Percentiles rank a stretch among this genome's conserved stretches.
These are phyloP conservation scores for Tanytarsus gracilentus DNA, from an alignment of 2,888 invertebrate species.

Conservation along the genomic window DNA sequence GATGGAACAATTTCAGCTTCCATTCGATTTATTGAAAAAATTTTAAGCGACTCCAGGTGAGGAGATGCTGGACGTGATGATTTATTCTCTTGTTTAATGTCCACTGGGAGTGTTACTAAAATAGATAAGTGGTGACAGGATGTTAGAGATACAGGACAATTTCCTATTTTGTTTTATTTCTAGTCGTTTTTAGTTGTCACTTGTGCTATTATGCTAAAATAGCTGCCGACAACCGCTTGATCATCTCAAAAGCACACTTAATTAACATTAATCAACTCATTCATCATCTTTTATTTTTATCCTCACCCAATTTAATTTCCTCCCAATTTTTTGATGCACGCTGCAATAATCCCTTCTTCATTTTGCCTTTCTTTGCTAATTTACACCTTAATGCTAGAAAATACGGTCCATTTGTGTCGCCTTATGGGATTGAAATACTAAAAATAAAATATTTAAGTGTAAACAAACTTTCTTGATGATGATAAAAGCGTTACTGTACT, in stretches of 20 bases:
- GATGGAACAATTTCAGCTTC: not conserved
- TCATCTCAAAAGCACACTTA: too few relatives aligned
- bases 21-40: not conserved
- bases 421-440: not conserved
- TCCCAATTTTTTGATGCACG: slow-evolving; percentile 20
- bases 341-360: slow-evolving; percentile 22
- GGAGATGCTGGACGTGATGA: too few relatives aligned
- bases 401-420: not conserved
- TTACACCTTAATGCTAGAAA: not conserved
- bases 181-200: too few relatives aligned
- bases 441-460: not conserved
- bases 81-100: not conserved
- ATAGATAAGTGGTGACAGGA: too few relatives aligned
- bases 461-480: not conserved
- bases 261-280: too few relatives aligned
- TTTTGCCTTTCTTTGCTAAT: not conserved
- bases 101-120: not conserved
- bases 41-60: too few relatives aligned
- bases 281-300: not conserved
- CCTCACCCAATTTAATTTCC: slow-evolving; percentile 16
- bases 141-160: too few relatives aligned
- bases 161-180: too few relatives aligned
- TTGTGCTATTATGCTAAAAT: too few relatives aligned
- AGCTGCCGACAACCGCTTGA: too few relatives aligned
- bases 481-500: too few relatives aligned